Evolutionary conservation across 1,140 invertebrate genomes (phyloP).

Genomic region (Mizuhopecten yessoensis): DNA sequence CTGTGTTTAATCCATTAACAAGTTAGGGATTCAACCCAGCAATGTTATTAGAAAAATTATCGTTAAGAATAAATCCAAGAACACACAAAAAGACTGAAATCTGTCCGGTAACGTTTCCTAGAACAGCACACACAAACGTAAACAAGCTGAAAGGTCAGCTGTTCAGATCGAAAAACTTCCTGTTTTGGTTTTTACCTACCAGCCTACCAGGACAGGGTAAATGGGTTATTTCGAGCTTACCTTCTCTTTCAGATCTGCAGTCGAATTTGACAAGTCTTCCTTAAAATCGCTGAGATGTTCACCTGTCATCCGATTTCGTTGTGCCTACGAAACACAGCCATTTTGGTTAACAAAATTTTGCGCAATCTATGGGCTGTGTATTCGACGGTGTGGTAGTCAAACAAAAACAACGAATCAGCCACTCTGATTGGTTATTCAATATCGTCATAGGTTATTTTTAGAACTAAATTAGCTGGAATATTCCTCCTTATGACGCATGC

Average conservation of each 20-base stretch:
- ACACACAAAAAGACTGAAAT: too few species aligned
- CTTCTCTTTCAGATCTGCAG: constrained; percentile 2
- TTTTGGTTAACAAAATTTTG: not conserved
- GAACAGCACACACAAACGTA: not conserved
- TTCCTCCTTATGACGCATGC: not conserved
- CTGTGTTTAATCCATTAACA: not conserved
- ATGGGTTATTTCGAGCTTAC: not conserved
- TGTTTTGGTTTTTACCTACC: not conserved
- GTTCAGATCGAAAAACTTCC: not conserved
- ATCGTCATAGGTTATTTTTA: constrained; percentile 3
- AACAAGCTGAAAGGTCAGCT: not conserved
- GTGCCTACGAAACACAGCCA: not conserved
- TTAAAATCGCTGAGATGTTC: not conserved
- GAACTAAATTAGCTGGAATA: not conserved
- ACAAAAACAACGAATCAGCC: not conserved
- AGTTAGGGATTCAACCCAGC: not conserved
- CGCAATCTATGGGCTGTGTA: constrained; percentile 12
- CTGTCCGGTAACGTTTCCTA: not conserved
- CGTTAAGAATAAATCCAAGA: not conserved
- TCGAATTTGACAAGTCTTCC: not conserved
- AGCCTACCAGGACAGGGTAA: too few species aligned
- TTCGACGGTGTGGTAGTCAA: not conserved
- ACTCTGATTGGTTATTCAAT: not conserved
- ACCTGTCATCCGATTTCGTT: constrained; percentile 5
- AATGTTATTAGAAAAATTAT: not conserved